Evolutionary conservation across 2,113 vertebrate genomes (phyloP).

Genomic region (Aspidoscelis tigris): DNA sequence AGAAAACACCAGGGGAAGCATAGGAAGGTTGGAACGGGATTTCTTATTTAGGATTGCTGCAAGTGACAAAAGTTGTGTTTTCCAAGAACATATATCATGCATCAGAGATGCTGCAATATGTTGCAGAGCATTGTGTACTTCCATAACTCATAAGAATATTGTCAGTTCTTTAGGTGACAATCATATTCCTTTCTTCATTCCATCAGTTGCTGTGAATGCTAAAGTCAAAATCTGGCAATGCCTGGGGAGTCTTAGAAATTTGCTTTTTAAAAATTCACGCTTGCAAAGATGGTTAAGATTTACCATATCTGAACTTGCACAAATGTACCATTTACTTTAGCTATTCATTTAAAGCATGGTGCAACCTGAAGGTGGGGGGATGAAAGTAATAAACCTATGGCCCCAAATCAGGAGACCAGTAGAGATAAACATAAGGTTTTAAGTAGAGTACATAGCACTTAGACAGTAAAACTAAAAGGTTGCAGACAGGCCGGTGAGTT

Average conservation of each 20-base stretch:
- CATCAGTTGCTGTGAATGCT: not conserved
- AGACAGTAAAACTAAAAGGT: slow-evolving; percentile 4
- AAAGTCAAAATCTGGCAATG: slow-evolving; percentile 1
- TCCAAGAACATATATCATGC: not conserved
- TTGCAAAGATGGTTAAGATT: slow-evolving; percentile 10
- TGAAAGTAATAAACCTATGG: not conserved
- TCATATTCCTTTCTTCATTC: not conserved
- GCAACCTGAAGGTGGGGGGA: not conserved
- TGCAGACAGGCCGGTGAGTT: not conserved
- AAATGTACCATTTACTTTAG: not conserved
- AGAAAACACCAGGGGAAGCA: not conserved
- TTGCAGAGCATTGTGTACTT: not conserved
- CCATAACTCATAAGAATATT: not conserved
- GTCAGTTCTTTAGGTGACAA: not conserved
- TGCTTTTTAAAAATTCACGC: not conserved
- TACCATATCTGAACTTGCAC: not conserved
- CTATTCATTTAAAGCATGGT: slow-evolving; percentile 20
- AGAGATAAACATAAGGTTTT: slow-evolving; percentile 17
- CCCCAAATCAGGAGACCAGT: slow-evolving; percentile 23
- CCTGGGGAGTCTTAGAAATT: not conserved
- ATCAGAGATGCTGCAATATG: not conserved
- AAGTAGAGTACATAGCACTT: slow-evolving; percentile 11
- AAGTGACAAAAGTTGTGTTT: slow-evolving; percentile 8
- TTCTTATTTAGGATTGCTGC: not conserved
- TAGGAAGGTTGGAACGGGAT: slow-evolving; percentile 7